Evolutionary conservation across 2,113 vertebrate genomes (phyloP).

Genomic region (Leptocoma aspasia): DNA sequence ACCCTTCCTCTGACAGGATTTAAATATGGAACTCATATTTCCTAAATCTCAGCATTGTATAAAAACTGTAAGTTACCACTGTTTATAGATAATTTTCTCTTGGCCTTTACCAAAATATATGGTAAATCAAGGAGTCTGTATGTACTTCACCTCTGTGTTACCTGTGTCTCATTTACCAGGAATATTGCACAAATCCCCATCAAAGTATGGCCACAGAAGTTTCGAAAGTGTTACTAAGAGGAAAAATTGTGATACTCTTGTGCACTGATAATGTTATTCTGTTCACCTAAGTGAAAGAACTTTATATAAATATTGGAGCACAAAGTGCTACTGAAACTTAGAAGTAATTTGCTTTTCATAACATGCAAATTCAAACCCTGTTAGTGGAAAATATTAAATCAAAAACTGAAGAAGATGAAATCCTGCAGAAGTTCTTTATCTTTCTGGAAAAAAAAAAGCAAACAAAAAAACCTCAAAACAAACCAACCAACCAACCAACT

Average conservation of each 20-base stretch:
- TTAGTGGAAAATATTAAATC: background rate
- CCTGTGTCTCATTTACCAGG: background rate
- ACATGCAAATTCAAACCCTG: background rate
- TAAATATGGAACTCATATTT: background rate
- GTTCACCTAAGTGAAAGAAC: background rate
- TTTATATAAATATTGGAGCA: background rate
- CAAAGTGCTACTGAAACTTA: background rate
- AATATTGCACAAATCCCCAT: background rate
- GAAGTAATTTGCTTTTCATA: background rate
- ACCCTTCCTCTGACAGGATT: background rate
- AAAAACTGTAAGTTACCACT: background rate
- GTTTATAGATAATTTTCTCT: background rate
- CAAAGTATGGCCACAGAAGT: background rate
- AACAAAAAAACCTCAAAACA: background rate
- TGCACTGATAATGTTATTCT: background rate
- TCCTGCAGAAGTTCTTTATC: background rate
- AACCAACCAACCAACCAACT: background rate
- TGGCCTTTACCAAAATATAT: background rate
- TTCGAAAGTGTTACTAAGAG: background rate
- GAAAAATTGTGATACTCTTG: background rate
- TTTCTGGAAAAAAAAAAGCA: background rate
- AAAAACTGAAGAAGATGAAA: background rate
- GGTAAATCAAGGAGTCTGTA: background rate
- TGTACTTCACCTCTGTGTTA: background rate
- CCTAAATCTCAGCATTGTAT: background rate